These are phyloP conservation scores for Artemia franciscana DNA, from an alignment of 1,140 invertebrate genomes.

Conservation along the genomic window DNA sequence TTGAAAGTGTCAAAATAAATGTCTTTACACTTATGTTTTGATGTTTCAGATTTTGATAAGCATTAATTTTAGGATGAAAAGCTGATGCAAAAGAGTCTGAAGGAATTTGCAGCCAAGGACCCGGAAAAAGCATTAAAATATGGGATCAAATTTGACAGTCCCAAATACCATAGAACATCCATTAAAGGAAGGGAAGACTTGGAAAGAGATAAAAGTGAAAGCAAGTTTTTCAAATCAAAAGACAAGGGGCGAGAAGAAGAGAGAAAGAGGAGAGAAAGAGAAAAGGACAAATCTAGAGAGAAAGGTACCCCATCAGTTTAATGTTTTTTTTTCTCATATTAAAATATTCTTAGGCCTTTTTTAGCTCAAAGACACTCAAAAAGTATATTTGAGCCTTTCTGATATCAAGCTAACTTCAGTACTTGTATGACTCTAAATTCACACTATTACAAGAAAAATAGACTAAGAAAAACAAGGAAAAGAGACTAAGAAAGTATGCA, in stretches of 20 bases:
- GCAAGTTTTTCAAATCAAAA: conserved; percentile 26
- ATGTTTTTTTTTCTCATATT: too few relatives aligned
- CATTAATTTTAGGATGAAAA: conserved; percentile 25
- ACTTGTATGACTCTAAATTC: too few relatives aligned
- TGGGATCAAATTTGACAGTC: conserved; percentile 21
- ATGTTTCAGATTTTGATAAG: too few relatives aligned
- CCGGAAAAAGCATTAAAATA: conserved; percentile 31
- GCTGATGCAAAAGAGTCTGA: conserved; percentile 34
- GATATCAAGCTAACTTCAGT: too few relatives aligned
- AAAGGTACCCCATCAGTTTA: conserved; percentile 5
- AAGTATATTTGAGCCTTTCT: too few relatives aligned
- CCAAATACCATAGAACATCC: conserved; percentile 15
- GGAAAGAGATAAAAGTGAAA: conserved; percentile 17
- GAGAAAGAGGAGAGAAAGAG: conserved; percentile 16
- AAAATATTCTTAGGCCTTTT: too few relatives aligned
- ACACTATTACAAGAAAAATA: too few relatives aligned
- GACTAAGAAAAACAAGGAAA: too few relatives aligned
- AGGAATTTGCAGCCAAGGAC: conserved; percentile 32
- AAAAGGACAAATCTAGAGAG: conserved; percentile 9
- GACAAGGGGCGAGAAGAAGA: conserved; percentile 19
- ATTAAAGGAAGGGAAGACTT: conserved; percentile 29
- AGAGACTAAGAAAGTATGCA: too few relatives aligned
- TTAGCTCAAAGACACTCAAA: too few relatives aligned
- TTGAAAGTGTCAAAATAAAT: too few relatives aligned
- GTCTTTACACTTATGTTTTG: too few relatives aligned